Percentiles rank a stretch among this genome's conserved stretches.
Conservation (phyloP, 1,140 invertebrate species). For the Zaprionus camerounensis region DNA sequence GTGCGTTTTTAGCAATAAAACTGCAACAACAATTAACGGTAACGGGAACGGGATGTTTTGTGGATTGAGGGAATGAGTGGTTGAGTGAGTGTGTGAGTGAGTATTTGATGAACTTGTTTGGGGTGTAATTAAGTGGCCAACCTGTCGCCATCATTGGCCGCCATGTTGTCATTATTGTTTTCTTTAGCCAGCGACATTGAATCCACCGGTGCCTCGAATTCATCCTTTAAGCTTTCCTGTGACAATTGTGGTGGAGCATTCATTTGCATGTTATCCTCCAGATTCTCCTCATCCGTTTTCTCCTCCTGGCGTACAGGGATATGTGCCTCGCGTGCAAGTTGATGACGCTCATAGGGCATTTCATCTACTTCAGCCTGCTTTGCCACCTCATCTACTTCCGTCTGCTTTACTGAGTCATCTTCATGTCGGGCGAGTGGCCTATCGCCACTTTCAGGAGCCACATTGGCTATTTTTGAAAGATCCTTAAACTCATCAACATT, state of each 20-base stretch:
- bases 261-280: constrained; percentile 12
- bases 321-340: constrained; percentile 18
- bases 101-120: neutral
- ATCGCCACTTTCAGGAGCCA: constrained; percentile 12
- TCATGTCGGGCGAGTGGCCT: neutral
- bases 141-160: constrained; percentile 54
- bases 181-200: neutral
- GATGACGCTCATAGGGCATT: constrained; percentile 31
- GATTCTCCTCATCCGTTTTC: neutral
- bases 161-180: constrained; percentile 15
- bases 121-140: constrained; percentile 40
- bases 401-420: neutral
- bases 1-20: constrained; percentile 59
- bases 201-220: constrained; percentile 14
- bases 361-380: constrained; percentile 14
- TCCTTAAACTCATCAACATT: constrained; percentile 25
- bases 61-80: neutral
- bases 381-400: neutral
- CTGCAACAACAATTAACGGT: constrained; percentile 29
- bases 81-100: neutral
- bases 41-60: neutral
- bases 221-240: constrained; percentile 8
- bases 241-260: constrained; percentile 5
- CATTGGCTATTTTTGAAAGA: constrained; percentile 8
- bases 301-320: constrained; percentile 1